phyloP scores from a whole-genome alignment of 2,888 invertebrate species.

The Ormyrus pomaceus region DNA sequence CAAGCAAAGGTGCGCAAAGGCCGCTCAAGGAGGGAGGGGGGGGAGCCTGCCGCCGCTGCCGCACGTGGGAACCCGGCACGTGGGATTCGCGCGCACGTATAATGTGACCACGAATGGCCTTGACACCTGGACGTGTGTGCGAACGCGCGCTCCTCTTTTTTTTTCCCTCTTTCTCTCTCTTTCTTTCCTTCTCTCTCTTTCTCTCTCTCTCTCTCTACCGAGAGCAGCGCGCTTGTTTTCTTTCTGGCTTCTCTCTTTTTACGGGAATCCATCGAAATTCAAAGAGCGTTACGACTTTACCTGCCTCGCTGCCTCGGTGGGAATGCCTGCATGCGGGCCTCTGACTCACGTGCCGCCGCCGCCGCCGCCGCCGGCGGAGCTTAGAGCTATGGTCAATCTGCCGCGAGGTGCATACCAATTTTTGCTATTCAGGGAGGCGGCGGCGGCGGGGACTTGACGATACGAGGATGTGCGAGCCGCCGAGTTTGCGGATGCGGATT shows the following conservation, averaged over 20 bases:
- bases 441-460: no score
- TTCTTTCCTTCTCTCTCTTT: constrained; percentile 8
- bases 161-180: not conserved
- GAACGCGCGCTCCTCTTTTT: constrained; percentile 27
- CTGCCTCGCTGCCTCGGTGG: not conserved
- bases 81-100: constrained; percentile 61
- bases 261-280: constrained; percentile 56
- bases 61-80: constrained; percentile 73
- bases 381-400: constrained; percentile 21
- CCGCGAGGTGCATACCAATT: constrained; percentile 46
- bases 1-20: no score
- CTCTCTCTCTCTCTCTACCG: not conserved
- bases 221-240: not conserved
- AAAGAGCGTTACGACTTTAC: constrained; percentile 46
- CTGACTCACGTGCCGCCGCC: constrained; percentile 43
- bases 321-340: constrained; percentile 48
- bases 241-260: constrained; percentile 20
- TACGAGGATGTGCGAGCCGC: not conserved
- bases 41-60: no score
- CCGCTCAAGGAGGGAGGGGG: no score
- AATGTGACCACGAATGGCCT: constrained; percentile 58
- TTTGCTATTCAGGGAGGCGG: constrained; percentile 23
- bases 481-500: not conserved
- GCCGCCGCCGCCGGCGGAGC: not conserved
- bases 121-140: constrained; percentile 57